Evolutionary conservation across 2,797 vertebrate species (phyloP), one percentile per base, ranked within the genome.

Genomic region (Odontamblyopus rebecca): DNA sequence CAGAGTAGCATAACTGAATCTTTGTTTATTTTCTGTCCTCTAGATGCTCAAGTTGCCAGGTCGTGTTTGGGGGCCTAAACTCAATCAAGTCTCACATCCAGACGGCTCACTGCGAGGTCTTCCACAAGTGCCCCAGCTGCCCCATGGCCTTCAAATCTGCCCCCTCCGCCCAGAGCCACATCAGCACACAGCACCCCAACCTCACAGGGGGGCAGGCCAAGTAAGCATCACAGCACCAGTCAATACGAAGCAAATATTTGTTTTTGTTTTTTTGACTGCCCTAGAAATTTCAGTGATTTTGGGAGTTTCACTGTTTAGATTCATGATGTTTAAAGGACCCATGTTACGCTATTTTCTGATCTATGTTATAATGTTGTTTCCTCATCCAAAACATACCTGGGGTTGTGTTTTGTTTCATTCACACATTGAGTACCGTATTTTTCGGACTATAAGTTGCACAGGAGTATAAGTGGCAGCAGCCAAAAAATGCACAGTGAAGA

Each of bases 141-240:
- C 97, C 97, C 85, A 99, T 99, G 98, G 98, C 98, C 16, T 99
- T 99, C 92, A 99, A 99, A 79, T 98, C 97, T 0, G 94, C 95
- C 0, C 96, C 98, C 69, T 97, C 97, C 6, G 96, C 97, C 74
- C 97, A 98, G 6, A 93, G 93, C 11, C 98, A 99, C 90, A 95
- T 97, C 62, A 95, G 93, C 89, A 95, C 95, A 0, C 97, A 98
- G 91, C 98, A 99, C 82, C 97, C 97, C 0, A 93, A 95, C 0
- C 95, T 98, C 88, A 93, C 93, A 16, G 92, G 88, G 59, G 96
- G 95, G 89, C 96, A 95, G 76, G 94, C 97, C 91, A 99, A 98
- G 96, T 96, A 88, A 12, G 94, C 7, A 0, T 0, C 60, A 61
- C 60, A 32, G 3, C 30, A 35, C 19, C 18, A 18, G 19, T 19